A percentile compares a stretch with the other conserved stretches of the same genome.
phyloP scores from a whole-genome alignment of 2,888 invertebrate genomes.

The Drosophila barbarae region DNA sequence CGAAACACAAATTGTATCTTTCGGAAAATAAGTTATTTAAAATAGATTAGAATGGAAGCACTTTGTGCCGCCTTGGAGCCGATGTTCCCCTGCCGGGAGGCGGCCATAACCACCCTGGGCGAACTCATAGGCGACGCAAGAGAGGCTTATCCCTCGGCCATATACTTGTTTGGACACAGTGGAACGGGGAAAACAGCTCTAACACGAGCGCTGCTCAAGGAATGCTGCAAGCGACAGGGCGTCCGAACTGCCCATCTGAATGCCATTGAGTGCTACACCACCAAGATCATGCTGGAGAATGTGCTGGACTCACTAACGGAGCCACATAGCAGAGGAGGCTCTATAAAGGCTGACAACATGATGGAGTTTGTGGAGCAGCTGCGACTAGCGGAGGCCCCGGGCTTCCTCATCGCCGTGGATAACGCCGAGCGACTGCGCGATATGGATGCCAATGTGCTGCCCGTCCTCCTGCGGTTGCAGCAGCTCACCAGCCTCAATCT shows the following conservation, averaged over 20 bases:
- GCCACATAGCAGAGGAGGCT: neutral
- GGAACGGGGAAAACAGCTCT: slow-evolving; percentile 91
- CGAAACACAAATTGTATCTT: too few species aligned
- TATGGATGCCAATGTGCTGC: slow-evolving; percentile 87
- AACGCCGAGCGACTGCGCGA: slow-evolving; percentile 89
- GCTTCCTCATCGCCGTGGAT: slow-evolving; percentile 86
- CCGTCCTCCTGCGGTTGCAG: slow-evolving; percentile 86
- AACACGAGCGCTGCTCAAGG: slow-evolving; percentile 82
- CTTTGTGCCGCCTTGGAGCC: slow-evolving; percentile 47
- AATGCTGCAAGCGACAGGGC: slow-evolving; percentile 81
- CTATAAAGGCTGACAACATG: slow-evolving; percentile 84
- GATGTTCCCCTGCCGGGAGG: slow-evolving; percentile 76
- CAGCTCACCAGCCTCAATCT: slow-evolving; percentile 87
- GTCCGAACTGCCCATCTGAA: slow-evolving; percentile 83
- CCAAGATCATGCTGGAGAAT: slow-evolving; percentile 88
- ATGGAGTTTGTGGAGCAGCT: slow-evolving; percentile 84
- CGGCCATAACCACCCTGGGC: slow-evolving; percentile 61
- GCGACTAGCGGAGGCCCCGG: slow-evolving; percentile 51
- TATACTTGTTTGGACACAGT: slow-evolving; percentile 91
- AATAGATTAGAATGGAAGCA: slow-evolving; percentile 41
- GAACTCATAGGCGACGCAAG: slow-evolving; percentile 79
- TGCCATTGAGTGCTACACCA: slow-evolving; percentile 90
- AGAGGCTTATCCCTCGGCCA: slow-evolving; percentile 84
- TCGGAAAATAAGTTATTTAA: neutral
- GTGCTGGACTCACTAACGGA: slow-evolving; percentile 82